Base-by-base conservation (phyloP, 2,888 invertebrate genomes). In the Mythimna pallens region DNA sequence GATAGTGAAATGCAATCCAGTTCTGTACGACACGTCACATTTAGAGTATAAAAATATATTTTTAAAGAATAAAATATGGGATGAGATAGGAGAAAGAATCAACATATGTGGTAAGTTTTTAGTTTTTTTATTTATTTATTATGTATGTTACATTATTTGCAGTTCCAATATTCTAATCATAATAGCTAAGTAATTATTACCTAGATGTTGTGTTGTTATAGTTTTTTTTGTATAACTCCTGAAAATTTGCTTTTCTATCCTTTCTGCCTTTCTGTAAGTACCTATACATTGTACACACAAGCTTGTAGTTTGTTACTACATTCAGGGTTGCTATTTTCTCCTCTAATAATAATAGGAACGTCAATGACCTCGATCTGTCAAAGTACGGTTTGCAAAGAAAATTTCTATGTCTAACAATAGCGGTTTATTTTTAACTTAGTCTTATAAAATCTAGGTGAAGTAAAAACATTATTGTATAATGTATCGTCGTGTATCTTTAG, bases 61-160 rank as follows among this genome's bases (percentile, higher is more conserved):
- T 55, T 14, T 55, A 25, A 55, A 55, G 14, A 55, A 55, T 55
- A 55, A 55, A 55, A 30, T 55, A 30, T 55, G 55, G 55, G 55
- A 55, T 17, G 55, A 55, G 14, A 55, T 55, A 2, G 55, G 55
- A 55, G 25, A 55, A 55, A 14, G 12, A 30, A 6, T 14, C 25
- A 55, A 55, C 55, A 55, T 55, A 30, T 30, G 25, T 55, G 55
- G 55, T 55, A 6, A 55, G 55, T 55, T 30, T 54, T 55, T 55
- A 30, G 10, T 17, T 55, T 55, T 55, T 55, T 55, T 22, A 5
- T 55, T 30, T 30, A 4, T 4, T 12, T 10, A 9, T 4, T 54
- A 22, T 9, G 22, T 54, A 54, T 54, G 4, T 54, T 54, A 54
- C 12, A 22, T 17, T 47, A 17, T 47, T 47, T 47, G 43, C 43